Percentiles rank a stretch among this genome's conserved stretches.
These are phyloP conservation scores for Ichneumoninae sp. DNA, from an alignment of 2,888 invertebrate genomes.

Conservation along the genomic window DNA sequence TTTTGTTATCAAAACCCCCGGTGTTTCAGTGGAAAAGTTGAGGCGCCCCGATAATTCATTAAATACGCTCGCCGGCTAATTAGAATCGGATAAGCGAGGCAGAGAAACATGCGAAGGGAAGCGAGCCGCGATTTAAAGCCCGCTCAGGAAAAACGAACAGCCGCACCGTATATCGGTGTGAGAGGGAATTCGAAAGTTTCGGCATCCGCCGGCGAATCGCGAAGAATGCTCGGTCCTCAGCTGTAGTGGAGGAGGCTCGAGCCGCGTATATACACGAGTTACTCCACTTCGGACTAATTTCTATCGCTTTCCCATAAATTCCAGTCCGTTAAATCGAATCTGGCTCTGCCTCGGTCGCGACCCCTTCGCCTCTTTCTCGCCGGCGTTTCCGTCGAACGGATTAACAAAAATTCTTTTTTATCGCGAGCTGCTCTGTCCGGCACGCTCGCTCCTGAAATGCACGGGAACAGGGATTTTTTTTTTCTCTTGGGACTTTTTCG, in stretches of 20 bases:
- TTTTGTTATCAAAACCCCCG: slow-evolving; percentile 20
- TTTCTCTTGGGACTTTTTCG: neutral
- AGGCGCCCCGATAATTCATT: slow-evolving; percentile 55
- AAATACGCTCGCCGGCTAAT: slow-evolving; percentile 52
- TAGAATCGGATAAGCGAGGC: slow-evolving; percentile 30
- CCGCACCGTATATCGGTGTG: neutral
- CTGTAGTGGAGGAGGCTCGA: neutral
- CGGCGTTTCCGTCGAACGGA: slow-evolving; percentile 2
- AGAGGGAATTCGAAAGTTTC: slow-evolving; percentile 34
- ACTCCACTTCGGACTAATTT: slow-evolving; percentile 42
- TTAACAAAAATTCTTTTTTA: slow-evolving; percentile 21
- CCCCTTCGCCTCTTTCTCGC: neutral
- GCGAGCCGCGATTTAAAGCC: slow-evolving; percentile 21
- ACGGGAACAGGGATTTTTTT: neutral
- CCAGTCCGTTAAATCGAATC: slow-evolving; percentile 51
- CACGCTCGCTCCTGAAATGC: neutral
- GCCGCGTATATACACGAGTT: slow-evolving; percentile 21
- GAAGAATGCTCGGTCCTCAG: slow-evolving; percentile 48
- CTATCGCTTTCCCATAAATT: slow-evolving; percentile 54
- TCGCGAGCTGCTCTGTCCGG: neutral
- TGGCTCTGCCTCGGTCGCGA: slow-evolving; percentile 17
- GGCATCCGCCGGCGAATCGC: slow-evolving; percentile 43
- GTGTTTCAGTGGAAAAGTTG: slow-evolving; percentile 33
- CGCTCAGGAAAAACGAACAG: slow-evolving; percentile 12
- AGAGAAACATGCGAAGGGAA: slow-evolving; percentile 5